phyloP scores from a whole-genome alignment of 2,113 vertebrate species.

The Trogon melanurus region DNA sequence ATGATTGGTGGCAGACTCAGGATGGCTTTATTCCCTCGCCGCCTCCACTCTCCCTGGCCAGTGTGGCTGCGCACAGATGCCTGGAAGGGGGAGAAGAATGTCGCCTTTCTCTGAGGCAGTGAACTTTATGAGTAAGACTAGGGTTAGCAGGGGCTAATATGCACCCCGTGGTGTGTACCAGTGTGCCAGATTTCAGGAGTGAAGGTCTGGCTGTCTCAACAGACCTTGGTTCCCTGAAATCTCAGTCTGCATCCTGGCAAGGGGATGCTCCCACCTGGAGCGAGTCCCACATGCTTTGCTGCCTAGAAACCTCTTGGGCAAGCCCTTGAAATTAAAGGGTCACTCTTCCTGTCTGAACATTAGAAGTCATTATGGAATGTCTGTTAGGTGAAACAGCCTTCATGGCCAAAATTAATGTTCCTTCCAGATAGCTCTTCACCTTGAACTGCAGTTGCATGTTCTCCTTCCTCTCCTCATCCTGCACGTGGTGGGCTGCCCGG shows the following conservation, averaged over 20 bases:
- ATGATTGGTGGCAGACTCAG: not conserved
- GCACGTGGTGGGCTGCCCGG: not conserved
- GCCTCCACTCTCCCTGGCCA: not conserved
- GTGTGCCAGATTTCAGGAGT: not conserved
- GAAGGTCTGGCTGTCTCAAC: not conserved
- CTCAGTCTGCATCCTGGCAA: not conserved
- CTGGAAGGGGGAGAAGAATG: too few relatives aligned
- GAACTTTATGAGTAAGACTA: not conserved
- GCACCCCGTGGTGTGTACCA: not conserved
- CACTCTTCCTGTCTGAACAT: not conserved
- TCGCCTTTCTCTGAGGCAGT: not conserved
- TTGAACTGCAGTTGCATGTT: not conserved
- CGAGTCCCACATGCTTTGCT: accelerated
- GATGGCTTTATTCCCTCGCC: not conserved
- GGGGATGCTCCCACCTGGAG: not conserved
- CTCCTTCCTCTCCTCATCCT: not conserved
- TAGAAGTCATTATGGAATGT: not conserved
- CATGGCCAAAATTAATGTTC: not conserved
- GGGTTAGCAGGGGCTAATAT: not conserved
- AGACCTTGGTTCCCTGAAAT: not conserved
- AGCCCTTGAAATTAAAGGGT: not conserved
- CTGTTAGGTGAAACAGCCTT: not conserved
- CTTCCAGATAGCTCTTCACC: not conserved
- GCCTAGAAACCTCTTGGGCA: not conserved
- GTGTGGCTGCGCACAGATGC: not conserved